Evolutionary conservation across 2,888 invertebrate species (phyloP), one percentile per base, ranked within the genome.

Genomic region (Neoascia interrupta): DNA sequence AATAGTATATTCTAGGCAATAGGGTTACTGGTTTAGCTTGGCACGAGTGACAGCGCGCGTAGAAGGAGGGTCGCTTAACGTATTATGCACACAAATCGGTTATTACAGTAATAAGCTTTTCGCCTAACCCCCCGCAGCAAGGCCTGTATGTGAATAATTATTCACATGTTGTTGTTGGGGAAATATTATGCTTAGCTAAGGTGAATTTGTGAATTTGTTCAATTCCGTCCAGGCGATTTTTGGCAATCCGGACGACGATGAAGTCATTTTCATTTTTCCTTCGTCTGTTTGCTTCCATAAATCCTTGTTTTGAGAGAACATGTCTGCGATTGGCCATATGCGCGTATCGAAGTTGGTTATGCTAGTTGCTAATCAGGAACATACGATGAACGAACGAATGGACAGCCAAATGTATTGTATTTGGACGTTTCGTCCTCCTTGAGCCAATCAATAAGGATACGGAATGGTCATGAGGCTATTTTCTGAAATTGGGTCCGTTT

Each of bases 61-160:
- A 31, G 16, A 23, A 34, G 69, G 18, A n/a, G 69, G 23, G 37
- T 26, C 45, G 45, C 37, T 45, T 63, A 58, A 47, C 49, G 73
- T 79, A 73, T 79, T 66, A 79, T 79, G 61, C 61, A 73, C 79
- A 79, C 79, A 79, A 79, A 79, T 79, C 79, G 79, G 79, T 79
- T 79, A 79, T 79, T 79, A 79, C 79, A 61, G 66, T 79, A 79
- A 79, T 79, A 79, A 73, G 79, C 73, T 79, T 73, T 79, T 61
- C 61, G 51, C 41, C n/a, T n/a, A n/a, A n/a, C n/a, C 54, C 51
- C 66, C 73, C 41, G 53, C 49, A 60, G 60, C 34, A 39, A 56
- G 73, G 73, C 43, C 43, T 79, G 72, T 79, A 73, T 79, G 73
- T 79, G 79, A 79, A 79, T 79, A 79, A 79, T 79, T 79, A 79